These are phyloP conservation scores for Elmis aenea DNA, from an alignment of 2,888 invertebrate species.

Conservation along the genomic window DNA sequence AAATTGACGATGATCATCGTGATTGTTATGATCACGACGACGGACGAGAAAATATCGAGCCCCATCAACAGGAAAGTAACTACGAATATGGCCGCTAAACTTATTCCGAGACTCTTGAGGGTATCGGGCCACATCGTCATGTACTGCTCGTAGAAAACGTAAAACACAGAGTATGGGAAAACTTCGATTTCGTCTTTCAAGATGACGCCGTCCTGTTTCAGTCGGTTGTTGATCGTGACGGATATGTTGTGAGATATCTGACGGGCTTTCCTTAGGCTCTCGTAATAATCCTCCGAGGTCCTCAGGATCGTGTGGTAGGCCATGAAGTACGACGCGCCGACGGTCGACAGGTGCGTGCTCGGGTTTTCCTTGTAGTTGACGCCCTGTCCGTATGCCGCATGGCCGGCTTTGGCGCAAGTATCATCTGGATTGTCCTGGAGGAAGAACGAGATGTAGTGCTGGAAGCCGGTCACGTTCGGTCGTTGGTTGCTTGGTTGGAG, in stretches of 20 bases:
- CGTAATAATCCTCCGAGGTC: slow-evolving; percentile 84
- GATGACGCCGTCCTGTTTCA: slow-evolving; percentile 30
- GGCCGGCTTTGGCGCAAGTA: slow-evolving; percentile 76
- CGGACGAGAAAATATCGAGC: slow-evolving; percentile 84
- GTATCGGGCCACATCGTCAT: slow-evolving; percentile 93
- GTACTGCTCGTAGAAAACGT: slow-evolving; percentile 99
- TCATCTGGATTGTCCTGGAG: slow-evolving; percentile 74
- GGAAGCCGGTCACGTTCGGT: slow-evolving; percentile 60
- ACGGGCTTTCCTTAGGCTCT: slow-evolving; percentile 77
- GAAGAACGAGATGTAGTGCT: slow-evolving; percentile 74
- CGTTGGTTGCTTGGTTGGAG: slow-evolving; percentile 51
- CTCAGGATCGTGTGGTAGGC: slow-evolving; percentile 91
- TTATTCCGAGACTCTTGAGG: slow-evolving; percentile 79
- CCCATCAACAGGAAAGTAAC: slow-evolving; percentile 92
- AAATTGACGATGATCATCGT: slow-evolving; percentile 90
- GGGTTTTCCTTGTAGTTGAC: slow-evolving; percentile 56
- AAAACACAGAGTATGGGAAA: slow-evolving; percentile 91
- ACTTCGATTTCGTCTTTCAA: slow-evolving; percentile 39
- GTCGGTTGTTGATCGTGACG: slow-evolving; percentile 60
- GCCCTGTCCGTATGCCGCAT: slow-evolving; percentile 74
- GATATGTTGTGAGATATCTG: slow-evolving; percentile 79
- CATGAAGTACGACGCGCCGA: slow-evolving; percentile 87
- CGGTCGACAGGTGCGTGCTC: slow-evolving; percentile 44
- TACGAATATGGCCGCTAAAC: slow-evolving; percentile 87
- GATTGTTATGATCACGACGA: slow-evolving; percentile 86